Evolutionary conservation across 2,888 invertebrate species (phyloP), one percentile per base, ranked within the genome.

Genomic region (Nemotelus pantherinus): DNA sequence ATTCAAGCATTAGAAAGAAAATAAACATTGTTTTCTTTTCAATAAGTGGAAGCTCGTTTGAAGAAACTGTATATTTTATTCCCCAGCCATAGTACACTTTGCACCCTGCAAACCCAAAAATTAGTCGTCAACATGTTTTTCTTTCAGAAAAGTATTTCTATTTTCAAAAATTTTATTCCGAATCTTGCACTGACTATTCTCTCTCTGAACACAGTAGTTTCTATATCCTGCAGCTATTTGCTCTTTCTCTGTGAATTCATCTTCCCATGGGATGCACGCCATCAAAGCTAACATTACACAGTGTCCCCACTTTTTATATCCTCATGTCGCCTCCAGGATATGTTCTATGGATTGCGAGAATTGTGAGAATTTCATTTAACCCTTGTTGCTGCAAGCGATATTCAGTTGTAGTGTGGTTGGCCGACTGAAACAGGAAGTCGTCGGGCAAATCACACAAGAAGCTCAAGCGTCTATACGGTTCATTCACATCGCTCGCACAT

Each of bases 351-450:
- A 72, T 58, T 72, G 57, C 58, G 45, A 57, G 25, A 25, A 25
- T 25, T 25, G n/a, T 45, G 71, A n/a, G 71, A 72, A 72, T 72
- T 72, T 72, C 57, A 72, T 72, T 72, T 43, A 58, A 72, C 57
- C 43, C 70, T 55, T 53, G 57, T 55, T 7, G 70, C 44, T 57
- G 10, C 2, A 70, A 55, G 70, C 44, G 57, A 57, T 44, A 70
- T 70, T 53, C 48, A 50, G 47, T 48, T 67, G 39, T 67, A 47
- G 48, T 47, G 67, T 47, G 25, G 67, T 48, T 39, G 57, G 57
- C 4, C 57, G 25, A 57, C 25, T 25, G 25, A 25, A 25, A 25
- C 25, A 25, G 25, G 25, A 25, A 25, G 25, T 25, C 25, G 25
- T 25, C 25, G 25, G 25, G 25, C 25, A 25, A 25, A 25, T 25